Evolutionary conservation across 2,113 vertebrate species (phyloP).

Genomic region (Nibea coibor): DNA sequence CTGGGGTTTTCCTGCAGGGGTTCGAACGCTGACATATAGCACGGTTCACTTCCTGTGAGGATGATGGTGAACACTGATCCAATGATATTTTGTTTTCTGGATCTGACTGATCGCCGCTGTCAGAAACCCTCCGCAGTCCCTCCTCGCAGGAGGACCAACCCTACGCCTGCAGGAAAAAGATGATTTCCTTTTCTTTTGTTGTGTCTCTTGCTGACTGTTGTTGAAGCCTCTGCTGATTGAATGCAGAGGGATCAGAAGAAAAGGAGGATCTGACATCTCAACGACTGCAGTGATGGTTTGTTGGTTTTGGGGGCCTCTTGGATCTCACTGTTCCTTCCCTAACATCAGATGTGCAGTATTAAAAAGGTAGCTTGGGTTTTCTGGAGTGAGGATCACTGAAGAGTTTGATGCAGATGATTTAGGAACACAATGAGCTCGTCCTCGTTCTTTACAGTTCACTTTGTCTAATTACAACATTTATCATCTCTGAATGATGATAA

Average conservation of each 20-base stretch:
- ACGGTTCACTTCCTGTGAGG: neutral
- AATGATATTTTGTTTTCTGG: too few relatives aligned
- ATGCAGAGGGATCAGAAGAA: neutral
- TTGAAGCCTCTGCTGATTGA: conserved; percentile 16
- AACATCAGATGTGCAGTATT: conserved; percentile 8
- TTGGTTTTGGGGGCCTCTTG: neutral
- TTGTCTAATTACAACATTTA: neutral
- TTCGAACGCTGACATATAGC: neutral
- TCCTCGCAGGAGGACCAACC: conserved; percentile 11
- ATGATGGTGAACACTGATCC: neutral
- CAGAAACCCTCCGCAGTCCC: neutral
- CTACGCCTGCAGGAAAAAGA: conserved; percentile 7
- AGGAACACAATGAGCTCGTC: neutral
- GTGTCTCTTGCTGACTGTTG: neutral
- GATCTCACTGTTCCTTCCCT: neutral
- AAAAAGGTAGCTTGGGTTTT: neutral
- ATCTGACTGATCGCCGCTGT: too few relatives aligned
- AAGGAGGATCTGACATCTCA: neutral
- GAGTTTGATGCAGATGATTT: neutral
- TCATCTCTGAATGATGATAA: neutral
- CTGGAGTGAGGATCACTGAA: neutral
- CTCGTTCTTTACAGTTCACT: neutral
- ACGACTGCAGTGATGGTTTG: neutral
- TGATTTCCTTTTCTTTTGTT: neutral
- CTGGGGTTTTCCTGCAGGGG: neutral